Evolutionary conservation across 2,888 invertebrate genomes (phyloP).

Genomic region (Stramonita haemastoma): DNA sequence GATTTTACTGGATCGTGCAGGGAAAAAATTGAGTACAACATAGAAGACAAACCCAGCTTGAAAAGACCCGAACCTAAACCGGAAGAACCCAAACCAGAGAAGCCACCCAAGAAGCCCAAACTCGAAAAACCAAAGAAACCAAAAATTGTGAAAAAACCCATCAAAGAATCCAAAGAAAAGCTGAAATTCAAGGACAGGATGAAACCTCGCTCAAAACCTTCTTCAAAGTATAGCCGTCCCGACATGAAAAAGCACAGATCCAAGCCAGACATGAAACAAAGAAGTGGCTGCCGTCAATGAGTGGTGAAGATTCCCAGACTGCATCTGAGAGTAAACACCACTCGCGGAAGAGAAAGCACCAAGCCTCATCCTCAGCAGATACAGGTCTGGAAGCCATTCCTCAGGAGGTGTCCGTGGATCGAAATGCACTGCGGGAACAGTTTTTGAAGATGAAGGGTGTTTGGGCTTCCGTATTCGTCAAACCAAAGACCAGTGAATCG

Average conservation of each 20-base stretch:
- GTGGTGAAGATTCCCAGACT: conserved; percentile 63
- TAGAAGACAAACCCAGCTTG: conserved; percentile 39
- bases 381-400: neutral
- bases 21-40: conserved; percentile 26
- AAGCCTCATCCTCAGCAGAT: too few relatives aligned
- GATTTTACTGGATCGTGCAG: conserved; percentile 35
- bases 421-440: neutral
- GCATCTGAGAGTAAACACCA: conserved; percentile 58
- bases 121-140: neutral
- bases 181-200: neutral
- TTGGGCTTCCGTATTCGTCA: neutral
- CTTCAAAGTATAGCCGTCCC: neutral
- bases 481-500: neutral
- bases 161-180: neutral
- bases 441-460: neutral
- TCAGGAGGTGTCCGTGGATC: neutral
- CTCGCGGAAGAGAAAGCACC: too few relatives aligned
- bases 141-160: neutral
- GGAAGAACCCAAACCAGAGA: conserved; percentile 28
- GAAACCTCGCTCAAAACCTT: neutral
- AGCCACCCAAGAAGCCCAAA: neutral
- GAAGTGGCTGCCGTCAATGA: conserved; percentile 56
- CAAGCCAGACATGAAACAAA: conserved; percentile 36
- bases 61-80: conserved; percentile 36
- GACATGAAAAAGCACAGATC: neutral